Evolutionary conservation across 1,140 invertebrate genomes (phyloP), one percentile per base, ranked within the genome.

Genomic region (Pararge aegeria): DNA sequence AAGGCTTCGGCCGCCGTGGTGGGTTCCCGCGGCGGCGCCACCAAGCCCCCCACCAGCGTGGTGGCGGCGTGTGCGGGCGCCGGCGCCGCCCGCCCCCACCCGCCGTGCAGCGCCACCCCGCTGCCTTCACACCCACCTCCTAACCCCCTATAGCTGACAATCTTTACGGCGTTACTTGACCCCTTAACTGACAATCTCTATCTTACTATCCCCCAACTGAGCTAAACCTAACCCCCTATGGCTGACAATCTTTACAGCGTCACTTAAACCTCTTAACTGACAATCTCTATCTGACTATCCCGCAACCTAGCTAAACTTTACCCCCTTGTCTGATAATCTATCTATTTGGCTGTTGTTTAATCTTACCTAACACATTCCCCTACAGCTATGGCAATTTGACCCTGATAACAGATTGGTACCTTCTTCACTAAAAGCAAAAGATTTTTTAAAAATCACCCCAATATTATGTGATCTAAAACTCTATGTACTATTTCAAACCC

Each of bases 1-100:
- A 93, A 93, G 63, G 92, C 91, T 68, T 93, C 93, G 61, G 92
- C 92, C 87, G 91, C 92, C 83, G 91, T 91, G 87, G 89, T 90
- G 79, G 85, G 91, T 80, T 92, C 92, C 88, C 91, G 85, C 80
- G 90, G 89, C 86, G 86, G 88, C 86, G 80, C 76, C 21, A 85
- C 81, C 80, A 87, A 75, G 61, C 89, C 87, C 60, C 90, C 90
- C 56, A 91, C 88, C 82, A 91, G 81, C 89, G 90, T 91, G 82
- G 89, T 91, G 80, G 83, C 88, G 78, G 89, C 83, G 86, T 91
- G 90, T 81, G 90, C 90, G 79, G 90, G 89, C 80, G 90, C 89
- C 73, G 82, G 80, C 72, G 78, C 78, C 64, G 83, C 75, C 75
- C 85, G 87, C 76, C 86, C 80, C 79, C 78, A 86, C 38, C 82